These are phyloP conservation scores for Python bivittatus DNA, from an alignment of 2,113 vertebrate genomes.

Conservation along the genomic window DNA sequence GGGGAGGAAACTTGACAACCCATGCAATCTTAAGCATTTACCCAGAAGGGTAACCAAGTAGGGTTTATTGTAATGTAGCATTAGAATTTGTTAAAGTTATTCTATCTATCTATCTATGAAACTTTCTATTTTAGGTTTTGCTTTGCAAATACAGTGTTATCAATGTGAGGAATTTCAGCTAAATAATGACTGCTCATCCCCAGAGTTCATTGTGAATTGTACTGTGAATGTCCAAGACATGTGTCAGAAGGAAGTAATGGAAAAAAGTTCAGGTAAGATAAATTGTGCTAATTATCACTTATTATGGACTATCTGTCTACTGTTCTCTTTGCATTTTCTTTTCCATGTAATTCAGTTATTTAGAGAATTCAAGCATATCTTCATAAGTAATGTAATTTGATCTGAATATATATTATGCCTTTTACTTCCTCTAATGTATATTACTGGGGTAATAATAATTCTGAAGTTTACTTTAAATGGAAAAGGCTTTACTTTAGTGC, in stretches of 20 bases:
- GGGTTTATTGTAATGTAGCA: not conserved
- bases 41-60: not conserved
- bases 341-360: not conserved
- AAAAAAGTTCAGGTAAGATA: slow-evolving; percentile 89
- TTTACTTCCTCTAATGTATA: slow-evolving; percentile 24
- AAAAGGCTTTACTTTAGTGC: slow-evolving; percentile 32
- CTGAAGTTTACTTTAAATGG: slow-evolving; percentile 23
- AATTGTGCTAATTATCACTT: not conserved
- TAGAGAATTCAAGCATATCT: not conserved
- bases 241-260: slow-evolving; percentile 98
- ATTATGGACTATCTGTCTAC: not conserved
- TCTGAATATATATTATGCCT: not conserved
- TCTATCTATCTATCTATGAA: not conserved
- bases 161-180: slow-evolving; percentile 96
- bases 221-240: slow-evolving; percentile 98
- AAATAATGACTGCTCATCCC: slow-evolving; percentile 92
- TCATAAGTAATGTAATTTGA: not conserved
- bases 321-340: not conserved
- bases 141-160: slow-evolving; percentile 97
- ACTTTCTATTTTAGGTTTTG: slow-evolving; percentile 70
- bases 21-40: not conserved
- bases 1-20: not conserved
- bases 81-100: not conserved
- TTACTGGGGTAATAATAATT: slow-evolving; percentile 5
- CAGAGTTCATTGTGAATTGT: slow-evolving; percentile 96